A percentile compares a stretch with the other conserved stretches of the same genome.
Conservation (phyloP, 2,888 invertebrate genomes). For the Sceliomorpha sp. region DNA sequence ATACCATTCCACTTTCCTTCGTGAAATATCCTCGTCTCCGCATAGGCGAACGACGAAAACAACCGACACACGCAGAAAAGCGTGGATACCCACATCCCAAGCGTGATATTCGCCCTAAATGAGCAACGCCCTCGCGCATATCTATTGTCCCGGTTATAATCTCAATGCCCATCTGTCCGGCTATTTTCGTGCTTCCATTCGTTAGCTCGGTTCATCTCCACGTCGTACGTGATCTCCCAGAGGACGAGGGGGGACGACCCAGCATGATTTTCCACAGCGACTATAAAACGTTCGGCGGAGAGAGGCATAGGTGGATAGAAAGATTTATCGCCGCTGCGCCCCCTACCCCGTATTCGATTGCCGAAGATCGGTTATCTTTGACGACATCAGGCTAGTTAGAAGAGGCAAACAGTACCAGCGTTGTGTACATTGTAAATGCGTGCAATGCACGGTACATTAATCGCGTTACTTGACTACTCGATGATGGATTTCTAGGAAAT, state of each 20-base stretch:
- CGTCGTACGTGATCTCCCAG: conserved; percentile 49
- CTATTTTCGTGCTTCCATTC: conserved; percentile 56
- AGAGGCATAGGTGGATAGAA: conserved; percentile 21
- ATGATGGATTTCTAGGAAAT: conserved; percentile 52
- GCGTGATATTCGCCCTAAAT: conserved; percentile 62
- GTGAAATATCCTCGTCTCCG: too few species aligned
- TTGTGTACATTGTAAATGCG: conserved; percentile 17
- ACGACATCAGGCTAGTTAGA: conserved; percentile 44
- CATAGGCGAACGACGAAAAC: conserved; percentile 13
- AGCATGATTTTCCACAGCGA: conserved; percentile 65
- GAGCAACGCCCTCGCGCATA: conserved; percentile 73
- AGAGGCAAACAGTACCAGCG: conserved; percentile 12
- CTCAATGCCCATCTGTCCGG: conserved; percentile 73
- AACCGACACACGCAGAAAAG: conserved; percentile 1
- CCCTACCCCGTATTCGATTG: conserved; percentile 58
- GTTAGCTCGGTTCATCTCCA: conserved; percentile 21
- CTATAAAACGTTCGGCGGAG: conserved; percentile 23
- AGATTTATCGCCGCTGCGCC: conserved; percentile 63
- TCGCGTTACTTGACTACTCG: conserved; percentile 30
- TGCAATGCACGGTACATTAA: conserved; percentile 32
- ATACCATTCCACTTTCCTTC: too few species aligned
- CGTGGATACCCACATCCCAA: conserved; percentile 56
- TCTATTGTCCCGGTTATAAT: conserved; percentile 70
- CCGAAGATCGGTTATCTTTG: conserved; percentile 52
- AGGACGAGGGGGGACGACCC: conserved; percentile 57